Conservation (phyloP, 2,797 vertebrate species). For the Scolopax rusticola region DNA sequence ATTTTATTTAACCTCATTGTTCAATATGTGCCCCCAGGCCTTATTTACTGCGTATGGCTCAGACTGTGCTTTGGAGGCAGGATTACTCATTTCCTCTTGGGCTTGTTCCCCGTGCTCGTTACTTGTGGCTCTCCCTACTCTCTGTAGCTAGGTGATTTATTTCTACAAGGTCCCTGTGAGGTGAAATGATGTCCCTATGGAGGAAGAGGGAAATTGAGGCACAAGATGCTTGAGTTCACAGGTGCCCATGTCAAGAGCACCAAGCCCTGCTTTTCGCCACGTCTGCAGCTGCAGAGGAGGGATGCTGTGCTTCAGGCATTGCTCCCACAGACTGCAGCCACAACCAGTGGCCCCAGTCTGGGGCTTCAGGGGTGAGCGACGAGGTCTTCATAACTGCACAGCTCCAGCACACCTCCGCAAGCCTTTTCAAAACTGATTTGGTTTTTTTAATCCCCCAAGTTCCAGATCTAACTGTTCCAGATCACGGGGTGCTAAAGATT, state of each 20-base stretch:
- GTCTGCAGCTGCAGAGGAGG: background rate
- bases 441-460: background rate
- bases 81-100: slow-evolving; percentile 41
- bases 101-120: background rate
- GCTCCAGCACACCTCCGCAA: background rate
- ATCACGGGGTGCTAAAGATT: background rate
- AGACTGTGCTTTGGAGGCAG: background rate
- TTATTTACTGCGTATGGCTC: slow-evolving; percentile 4
- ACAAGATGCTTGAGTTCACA: background rate
- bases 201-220: background rate
- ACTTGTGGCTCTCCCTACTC: background rate
- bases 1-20: slow-evolving; percentile 47
- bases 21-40: background rate
- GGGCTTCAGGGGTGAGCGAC: background rate
- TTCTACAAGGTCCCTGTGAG: background rate
- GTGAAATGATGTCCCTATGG: background rate
- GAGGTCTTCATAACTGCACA: background rate
- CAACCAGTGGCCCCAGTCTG: background rate
- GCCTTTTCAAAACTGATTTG: background rate
- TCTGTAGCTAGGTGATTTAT: background rate
- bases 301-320: background rate
- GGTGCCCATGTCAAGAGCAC: background rate
- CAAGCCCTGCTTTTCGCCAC: background rate
- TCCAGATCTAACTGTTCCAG: background rate
- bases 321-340: background rate